Conservation (phyloP, 2,113 vertebrate species). For the Perca fluviatilis region DNA sequence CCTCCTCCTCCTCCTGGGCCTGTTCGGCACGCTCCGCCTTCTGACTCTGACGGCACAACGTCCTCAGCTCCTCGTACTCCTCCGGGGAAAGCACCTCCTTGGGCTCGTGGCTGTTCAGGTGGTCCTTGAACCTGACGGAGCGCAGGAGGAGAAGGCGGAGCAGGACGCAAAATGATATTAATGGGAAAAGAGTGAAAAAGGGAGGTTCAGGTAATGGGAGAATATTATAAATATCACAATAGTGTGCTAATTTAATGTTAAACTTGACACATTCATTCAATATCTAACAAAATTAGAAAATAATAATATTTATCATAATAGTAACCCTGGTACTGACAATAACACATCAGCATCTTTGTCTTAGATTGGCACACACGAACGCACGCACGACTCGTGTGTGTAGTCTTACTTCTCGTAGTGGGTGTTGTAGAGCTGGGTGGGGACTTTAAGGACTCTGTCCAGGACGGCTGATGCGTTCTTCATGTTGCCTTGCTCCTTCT, state of each 20-base stretch:
- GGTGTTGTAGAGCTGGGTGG: conserved; percentile 89
- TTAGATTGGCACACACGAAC: not conserved
- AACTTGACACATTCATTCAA: not conserved
- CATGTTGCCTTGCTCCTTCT: conserved; percentile 86
- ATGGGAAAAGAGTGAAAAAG: not conserved
- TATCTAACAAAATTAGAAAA: not conserved
- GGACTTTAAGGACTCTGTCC: conserved; percentile 84
- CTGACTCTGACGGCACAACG: conserved; percentile 79
- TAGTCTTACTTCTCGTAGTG: conserved; percentile 89
- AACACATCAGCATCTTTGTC: not conserved
- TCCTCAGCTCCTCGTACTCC: conserved; percentile 84
- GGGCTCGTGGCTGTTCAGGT: conserved; percentile 80
- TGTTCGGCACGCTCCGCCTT: conserved; percentile 79
- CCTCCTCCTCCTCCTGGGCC: conserved; percentile 78
- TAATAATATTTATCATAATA: too few species aligned
- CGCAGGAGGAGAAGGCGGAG: not conserved
- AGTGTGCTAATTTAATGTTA: not conserved
- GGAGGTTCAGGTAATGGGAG: not conserved
- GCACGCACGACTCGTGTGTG: not conserved
- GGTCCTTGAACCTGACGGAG: conserved; percentile 84
- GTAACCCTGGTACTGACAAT: not conserved
- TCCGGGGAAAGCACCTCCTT: conserved; percentile 81
- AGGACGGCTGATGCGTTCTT: conserved; percentile 81
- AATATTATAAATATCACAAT: not conserved
- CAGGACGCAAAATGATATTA: not conserved